Conservation (phyloP, 2,113 vertebrate species). For the Microtus pennsylvanicus region DNA sequence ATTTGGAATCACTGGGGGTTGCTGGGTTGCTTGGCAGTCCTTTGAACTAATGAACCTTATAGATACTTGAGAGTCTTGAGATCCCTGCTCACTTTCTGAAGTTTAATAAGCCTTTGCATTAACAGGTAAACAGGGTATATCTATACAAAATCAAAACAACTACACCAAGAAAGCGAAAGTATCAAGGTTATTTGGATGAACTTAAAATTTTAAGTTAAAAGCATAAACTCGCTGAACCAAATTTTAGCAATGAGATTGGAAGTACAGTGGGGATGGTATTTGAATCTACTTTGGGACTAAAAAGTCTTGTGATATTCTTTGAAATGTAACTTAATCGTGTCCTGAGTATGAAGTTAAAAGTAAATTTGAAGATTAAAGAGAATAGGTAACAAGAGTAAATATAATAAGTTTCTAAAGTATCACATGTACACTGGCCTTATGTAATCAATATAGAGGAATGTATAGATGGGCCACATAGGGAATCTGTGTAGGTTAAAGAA, state of each 20-base stretch:
- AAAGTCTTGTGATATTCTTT: not conserved
- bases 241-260: not conserved
- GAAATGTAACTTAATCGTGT: not conserved
- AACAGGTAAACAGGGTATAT: constrained; percentile 8
- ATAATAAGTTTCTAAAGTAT: not conserved
- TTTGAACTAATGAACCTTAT: constrained; percentile 75
- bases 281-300: not conserved
- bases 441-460: not conserved
- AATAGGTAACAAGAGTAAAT: constrained; percentile 14
- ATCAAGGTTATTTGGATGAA: constrained; percentile 22
- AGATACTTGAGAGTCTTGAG: constrained; percentile 59
- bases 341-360: not conserved
- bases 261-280: not conserved
- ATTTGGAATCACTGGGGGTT: constrained; percentile 37
- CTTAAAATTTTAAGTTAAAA: constrained; percentile 59
- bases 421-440: not conserved
- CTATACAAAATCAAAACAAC: constrained; percentile 51
- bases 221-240: not conserved
- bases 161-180: constrained; percentile 14
- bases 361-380: constrained; percentile 33
- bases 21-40: constrained; percentile 56
- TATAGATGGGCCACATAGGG: no score
- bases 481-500: not conserved
- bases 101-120: constrained; percentile 63
- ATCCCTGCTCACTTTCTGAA: constrained; percentile 68